These are phyloP conservation scores for Gymnoscopelus microlampas DNA, from an alignment of 2,797 vertebrate species.

Conservation along the genomic window DNA sequence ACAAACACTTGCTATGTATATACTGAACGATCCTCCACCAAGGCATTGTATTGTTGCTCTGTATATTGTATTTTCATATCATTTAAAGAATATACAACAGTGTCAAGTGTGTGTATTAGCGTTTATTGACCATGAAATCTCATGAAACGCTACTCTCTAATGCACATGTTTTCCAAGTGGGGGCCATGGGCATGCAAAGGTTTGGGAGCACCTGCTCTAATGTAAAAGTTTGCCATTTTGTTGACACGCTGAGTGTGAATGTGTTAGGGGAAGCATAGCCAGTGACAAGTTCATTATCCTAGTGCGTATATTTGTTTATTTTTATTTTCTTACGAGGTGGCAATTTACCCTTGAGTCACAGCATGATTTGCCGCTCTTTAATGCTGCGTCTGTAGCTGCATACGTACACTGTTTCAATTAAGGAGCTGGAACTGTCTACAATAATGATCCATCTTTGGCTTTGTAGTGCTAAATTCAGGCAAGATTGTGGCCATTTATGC, in stretches of 20 bases:
- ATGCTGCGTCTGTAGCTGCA: constrained; percentile 1
- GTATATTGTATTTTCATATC: constrained; percentile 83
- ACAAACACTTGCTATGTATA: constrained; percentile 62
- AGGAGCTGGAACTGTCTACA: constrained; percentile 1
- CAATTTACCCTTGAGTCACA: constrained; percentile 38
- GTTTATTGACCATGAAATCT: constrained; percentile 52
- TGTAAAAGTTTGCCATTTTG: background rate
- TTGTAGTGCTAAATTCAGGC: constrained; percentile 2
- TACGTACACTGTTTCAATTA: background rate
- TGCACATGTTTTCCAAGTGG: too few relatives aligned
- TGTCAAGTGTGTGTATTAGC: constrained; percentile 54
- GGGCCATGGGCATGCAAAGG: too few relatives aligned
- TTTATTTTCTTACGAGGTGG: constrained; percentile 32
- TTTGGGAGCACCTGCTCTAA: background rate
- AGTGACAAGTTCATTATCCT: constrained; percentile 35
- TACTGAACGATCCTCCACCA: constrained; percentile 63
- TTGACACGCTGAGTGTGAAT: constrained; percentile 6
- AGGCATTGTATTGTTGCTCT: constrained; percentile 76
- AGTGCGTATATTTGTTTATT: background rate
- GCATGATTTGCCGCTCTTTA: constrained; percentile 25
- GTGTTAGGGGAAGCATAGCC: background rate
- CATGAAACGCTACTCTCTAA: background rate
- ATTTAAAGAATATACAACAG: constrained; percentile 77
- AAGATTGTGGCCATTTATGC: constrained; percentile 38
- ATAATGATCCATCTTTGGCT: constrained; percentile 14